phyloP scores from a whole-genome alignment of 2,888 invertebrate species.

The Nomada fucata region DNA sequence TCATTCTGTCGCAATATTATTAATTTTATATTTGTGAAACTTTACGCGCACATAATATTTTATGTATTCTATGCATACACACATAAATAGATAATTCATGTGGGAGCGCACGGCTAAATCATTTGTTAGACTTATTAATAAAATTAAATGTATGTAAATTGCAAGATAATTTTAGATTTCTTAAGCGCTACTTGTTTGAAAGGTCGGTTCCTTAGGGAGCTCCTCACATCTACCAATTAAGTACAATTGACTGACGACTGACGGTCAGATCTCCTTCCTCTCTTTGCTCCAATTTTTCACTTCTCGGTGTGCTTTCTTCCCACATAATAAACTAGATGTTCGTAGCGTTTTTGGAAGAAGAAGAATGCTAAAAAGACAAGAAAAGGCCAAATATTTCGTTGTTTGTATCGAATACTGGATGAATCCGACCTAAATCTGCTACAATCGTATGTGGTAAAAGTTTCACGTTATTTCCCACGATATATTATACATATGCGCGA shows the following conservation, averaged over 20 bases:
- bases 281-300: slow-evolving; percentile 50
- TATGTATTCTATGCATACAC: neutral
- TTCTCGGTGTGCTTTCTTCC: slow-evolving; percentile 25
- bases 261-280: slow-evolving; percentile 70
- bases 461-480: slow-evolving; percentile 82
- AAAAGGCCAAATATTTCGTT: slow-evolving; percentile 45
- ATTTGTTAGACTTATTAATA: neutral
- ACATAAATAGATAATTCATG: too few species aligned
- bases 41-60: neutral
- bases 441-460: slow-evolving; percentile 76
- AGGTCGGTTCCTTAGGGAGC: slow-evolving; percentile 60
- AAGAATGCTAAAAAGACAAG: neutral
- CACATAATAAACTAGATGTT: slow-evolving; percentile 17
- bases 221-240: slow-evolving; percentile 77
- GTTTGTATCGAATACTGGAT: slow-evolving; percentile 21
- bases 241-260: slow-evolving; percentile 79
- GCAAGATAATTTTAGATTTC: slow-evolving; percentile 30
- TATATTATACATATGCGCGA: slow-evolving; percentile 38
- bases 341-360: slow-evolving; percentile 19
- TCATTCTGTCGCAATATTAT: neutral
- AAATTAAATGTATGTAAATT: slow-evolving; percentile 34
- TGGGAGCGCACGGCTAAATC: neutral
- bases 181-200: slow-evolving; percentile 34
- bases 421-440: slow-evolving; percentile 63
- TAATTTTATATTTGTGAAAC: too few species aligned